Percentiles rank a stretch among this genome's conserved stretches.
These are phyloP conservation scores for Drosophila rufa DNA, from an alignment of 1,140 invertebrate species.

Conservation along the genomic window DNA sequence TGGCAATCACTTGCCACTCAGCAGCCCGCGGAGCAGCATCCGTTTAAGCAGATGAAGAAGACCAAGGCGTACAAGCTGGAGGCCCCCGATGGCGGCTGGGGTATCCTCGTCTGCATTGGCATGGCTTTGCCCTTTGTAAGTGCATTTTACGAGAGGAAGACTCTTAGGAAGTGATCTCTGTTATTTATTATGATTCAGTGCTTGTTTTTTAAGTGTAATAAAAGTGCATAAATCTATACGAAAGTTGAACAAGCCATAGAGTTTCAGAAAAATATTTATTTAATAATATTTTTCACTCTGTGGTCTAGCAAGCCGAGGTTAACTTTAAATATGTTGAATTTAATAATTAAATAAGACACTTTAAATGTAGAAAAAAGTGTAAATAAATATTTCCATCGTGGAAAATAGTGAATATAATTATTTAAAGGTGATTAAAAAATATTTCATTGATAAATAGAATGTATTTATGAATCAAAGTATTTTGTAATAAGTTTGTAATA, in stretches of 20 bases:
- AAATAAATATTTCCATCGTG: background rate
- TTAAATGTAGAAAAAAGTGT: background rate
- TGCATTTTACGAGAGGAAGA: conserved; percentile 39
- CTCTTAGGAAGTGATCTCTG: background rate
- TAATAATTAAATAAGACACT: background rate
- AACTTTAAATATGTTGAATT: background rate
- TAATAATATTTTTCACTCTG: background rate
- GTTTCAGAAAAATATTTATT: too few relatives aligned
- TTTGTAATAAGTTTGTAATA: too few relatives aligned
- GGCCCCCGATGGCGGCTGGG: conserved; percentile 89
- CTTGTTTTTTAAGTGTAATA: background rate
- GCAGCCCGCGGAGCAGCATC: conserved; percentile 26
- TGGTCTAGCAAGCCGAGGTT: too few relatives aligned
- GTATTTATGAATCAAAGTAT: too few relatives aligned
- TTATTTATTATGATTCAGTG: too few relatives aligned
- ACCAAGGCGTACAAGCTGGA: conserved; percentile 54
- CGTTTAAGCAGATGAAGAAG: conserved; percentile 9
- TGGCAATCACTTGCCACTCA: conserved; percentile 33
- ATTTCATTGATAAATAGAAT: background rate
- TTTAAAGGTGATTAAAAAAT: background rate
- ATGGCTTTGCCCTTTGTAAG: conserved; percentile 88
- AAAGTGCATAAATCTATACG: too few relatives aligned
- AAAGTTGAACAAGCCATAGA: too few relatives aligned
- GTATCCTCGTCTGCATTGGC: conserved; percentile 87
- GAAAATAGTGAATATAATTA: background rate